Evolutionary conservation across 2,888 invertebrate genomes (phyloP).

Genomic region (Mellilla xanthometata): DNA sequence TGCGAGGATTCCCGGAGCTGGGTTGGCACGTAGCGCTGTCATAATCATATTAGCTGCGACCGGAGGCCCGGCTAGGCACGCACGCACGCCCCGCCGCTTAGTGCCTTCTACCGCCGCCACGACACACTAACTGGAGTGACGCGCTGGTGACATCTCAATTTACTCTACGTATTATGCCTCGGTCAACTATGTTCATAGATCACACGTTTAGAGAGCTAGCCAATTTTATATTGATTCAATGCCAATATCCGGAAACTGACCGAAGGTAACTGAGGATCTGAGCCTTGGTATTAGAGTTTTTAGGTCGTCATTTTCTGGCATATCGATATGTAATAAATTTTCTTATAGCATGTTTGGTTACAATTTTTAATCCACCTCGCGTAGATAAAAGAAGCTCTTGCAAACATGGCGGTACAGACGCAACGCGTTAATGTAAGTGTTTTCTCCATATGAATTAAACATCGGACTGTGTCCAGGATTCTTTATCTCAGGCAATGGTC

Average conservation of each 20-base stretch:
- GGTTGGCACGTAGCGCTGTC: conserved; percentile 81
- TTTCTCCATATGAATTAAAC: conserved; percentile 63
- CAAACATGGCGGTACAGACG: conserved; percentile 52
- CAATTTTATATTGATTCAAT: no score
- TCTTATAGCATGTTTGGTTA: conserved; percentile 34
- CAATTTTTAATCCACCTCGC: conserved; percentile 49
- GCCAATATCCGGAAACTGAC: no score
- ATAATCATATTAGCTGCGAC: conserved; percentile 81
- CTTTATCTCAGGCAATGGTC: conserved; percentile 52
- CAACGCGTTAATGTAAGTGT: conserved; percentile 62
- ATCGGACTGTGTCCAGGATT: conserved; percentile 48
- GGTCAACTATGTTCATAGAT: no score
- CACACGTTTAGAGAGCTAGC: no score
- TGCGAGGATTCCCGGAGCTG: conserved; percentile 78
- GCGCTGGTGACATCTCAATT: conserved; percentile 21
- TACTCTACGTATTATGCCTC: conserved; percentile 12
- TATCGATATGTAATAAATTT: no score
- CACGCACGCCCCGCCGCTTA: conserved; percentile 54
- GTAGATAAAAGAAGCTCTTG: conserved; percentile 46
- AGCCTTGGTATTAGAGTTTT: no score
- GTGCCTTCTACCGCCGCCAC: no score
- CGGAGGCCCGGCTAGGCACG: conserved; percentile 69
- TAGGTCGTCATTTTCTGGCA: no score
- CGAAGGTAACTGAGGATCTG: no score
- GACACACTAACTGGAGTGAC: conserved; percentile 34